A percentile compares a stretch with the other conserved stretches of the same genome.
Evolutionary conservation across 2,888 invertebrate species (phyloP).

Genomic region (Drosophila yooni): DNA sequence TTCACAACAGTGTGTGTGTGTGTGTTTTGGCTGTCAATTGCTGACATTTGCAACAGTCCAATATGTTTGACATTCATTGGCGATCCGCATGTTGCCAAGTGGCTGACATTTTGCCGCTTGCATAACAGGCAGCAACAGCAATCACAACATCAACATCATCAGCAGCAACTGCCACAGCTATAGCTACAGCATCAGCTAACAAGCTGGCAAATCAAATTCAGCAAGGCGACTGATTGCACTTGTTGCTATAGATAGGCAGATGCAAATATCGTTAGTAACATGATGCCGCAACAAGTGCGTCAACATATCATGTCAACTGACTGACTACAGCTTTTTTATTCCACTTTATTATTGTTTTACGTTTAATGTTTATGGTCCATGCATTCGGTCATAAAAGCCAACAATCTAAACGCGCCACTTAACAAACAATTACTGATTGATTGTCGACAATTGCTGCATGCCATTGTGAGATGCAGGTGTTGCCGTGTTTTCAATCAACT

Average conservation of each 20-base stretch:
- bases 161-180: slow-evolving; percentile 35
- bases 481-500: slow-evolving; percentile 33
- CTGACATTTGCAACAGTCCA: slow-evolving; percentile 76
- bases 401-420: slow-evolving; percentile 52
- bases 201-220: slow-evolving; percentile 71
- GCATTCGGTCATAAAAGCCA: slow-evolving; percentile 63
- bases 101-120: slow-evolving; percentile 77
- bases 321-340: slow-evolving; percentile 22
- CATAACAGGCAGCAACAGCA: slow-evolving; percentile 59
- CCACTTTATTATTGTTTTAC: slow-evolving; percentile 13
- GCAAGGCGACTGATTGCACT: slow-evolving; percentile 76
- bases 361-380: slow-evolving; percentile 47
- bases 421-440: slow-evolving; percentile 78
- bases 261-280: slow-evolving; percentile 67
- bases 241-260: slow-evolving; percentile 65
- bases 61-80: slow-evolving; percentile 77
- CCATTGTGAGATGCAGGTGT: slow-evolving; percentile 45
- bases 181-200: slow-evolving; percentile 42
- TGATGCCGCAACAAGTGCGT: slow-evolving; percentile 54
- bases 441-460: slow-evolving; percentile 73
- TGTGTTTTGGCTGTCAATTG: slow-evolving; percentile 68
- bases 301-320: slow-evolving; percentile 45
- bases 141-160: slow-evolving; percentile 46
- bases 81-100: slow-evolving; percentile 74
- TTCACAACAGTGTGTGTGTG: slow-evolving; percentile 26